These are phyloP conservation scores for Helicoverpa armigera DNA, from an alignment of 1,140 invertebrate genomes.

Conservation along the genomic window DNA sequence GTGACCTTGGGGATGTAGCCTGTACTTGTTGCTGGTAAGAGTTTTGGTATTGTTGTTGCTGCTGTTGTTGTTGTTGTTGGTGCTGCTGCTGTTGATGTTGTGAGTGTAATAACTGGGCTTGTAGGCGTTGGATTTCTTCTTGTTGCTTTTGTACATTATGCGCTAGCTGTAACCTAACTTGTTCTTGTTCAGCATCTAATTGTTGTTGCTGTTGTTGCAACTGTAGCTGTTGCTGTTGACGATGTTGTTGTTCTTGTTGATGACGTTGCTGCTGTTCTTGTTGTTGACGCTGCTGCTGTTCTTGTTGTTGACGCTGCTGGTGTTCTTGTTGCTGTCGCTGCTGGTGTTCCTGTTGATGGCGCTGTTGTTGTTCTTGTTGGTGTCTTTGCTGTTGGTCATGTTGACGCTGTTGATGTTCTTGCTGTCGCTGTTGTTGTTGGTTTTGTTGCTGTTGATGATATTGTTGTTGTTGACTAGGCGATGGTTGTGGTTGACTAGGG, in stretches of 20 bases:
- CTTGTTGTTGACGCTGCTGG: constrained; percentile 63
- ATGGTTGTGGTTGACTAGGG: constrained; percentile 66
- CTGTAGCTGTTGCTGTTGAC: constrained; percentile 66
- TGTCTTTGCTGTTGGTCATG: constrained; percentile 66
- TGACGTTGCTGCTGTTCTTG: constrained; percentile 70
- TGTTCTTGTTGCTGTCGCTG: constrained; percentile 61
- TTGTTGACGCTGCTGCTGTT: constrained; percentile 70
- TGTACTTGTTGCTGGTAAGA: constrained; percentile 72
- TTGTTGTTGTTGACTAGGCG: constrained; percentile 56
- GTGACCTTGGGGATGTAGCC: constrained; percentile 69
- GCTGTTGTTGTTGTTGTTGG: constrained; percentile 5
- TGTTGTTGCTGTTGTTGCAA: constrained; percentile 71
- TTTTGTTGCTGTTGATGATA: constrained; percentile 68
- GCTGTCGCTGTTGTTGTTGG: constrained; percentile 69
- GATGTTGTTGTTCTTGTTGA: constrained; percentile 62
- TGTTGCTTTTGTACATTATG: constrained; percentile 82
- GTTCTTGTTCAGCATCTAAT: constrained; percentile 83
- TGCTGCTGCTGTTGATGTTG: constrained; percentile 70
- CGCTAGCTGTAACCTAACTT: constrained; percentile 83
- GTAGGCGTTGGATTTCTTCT: constrained; percentile 82
- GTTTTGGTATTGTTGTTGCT: constrained; percentile 69
- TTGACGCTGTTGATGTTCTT: constrained; percentile 71
- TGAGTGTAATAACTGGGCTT: constrained; percentile 75
- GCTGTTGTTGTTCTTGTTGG: constrained; percentile 63
- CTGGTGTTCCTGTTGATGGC: constrained; percentile 65